Base-by-base conservation (phyloP, 2,888 invertebrate genomes). In the Heliconius charithonia region DNA sequence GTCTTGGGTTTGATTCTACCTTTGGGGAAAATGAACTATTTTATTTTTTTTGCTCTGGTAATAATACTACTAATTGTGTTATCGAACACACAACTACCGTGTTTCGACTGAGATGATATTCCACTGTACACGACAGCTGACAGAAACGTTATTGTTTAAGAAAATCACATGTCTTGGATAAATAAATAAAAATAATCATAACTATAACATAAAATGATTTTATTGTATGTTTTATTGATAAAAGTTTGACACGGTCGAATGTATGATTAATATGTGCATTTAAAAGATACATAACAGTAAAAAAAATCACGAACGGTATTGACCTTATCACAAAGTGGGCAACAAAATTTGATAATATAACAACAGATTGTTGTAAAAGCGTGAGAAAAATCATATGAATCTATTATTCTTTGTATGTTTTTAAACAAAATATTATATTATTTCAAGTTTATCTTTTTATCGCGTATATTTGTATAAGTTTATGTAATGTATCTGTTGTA, bases 181-280 rank as follows among this genome's bases (percentile, higher is more conserved):
- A 73, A 56, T 73, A 66, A 73, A 56, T 37, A 66, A 73, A 66
- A 77, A 59, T 59, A 63, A 22, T 6, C 65, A 77, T 29, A 77
- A 25, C 41, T n/a, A 73, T 67, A 73, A 67, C 32, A 25, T 51
- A 27, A 56, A 77, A 77, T 22, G 37, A 41, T 71, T 77, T 77
- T 37, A 77, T 77, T 72, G 22, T n/a, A 22, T 22, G 1, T 59
- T 37, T 37, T 9, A 37, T 37, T 37, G 32, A 59, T 59, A 73
- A 65, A 63, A 59, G 56, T 77, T 77, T 77, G 80, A 73, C 69
- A 81, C 77, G 81, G 76, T 78, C 78, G 72, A 77, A 80, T 70
- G 76, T 76, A 75, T 79, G 76, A 80, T 74, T 16, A 66, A 62
- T 45, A 63, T 37, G 27, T 75, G 16, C 66, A 66, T 66, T 37